Base-by-base conservation (phyloP, 2,797 vertebrate species). In the Melanotaenia parkinsoni region DNA sequence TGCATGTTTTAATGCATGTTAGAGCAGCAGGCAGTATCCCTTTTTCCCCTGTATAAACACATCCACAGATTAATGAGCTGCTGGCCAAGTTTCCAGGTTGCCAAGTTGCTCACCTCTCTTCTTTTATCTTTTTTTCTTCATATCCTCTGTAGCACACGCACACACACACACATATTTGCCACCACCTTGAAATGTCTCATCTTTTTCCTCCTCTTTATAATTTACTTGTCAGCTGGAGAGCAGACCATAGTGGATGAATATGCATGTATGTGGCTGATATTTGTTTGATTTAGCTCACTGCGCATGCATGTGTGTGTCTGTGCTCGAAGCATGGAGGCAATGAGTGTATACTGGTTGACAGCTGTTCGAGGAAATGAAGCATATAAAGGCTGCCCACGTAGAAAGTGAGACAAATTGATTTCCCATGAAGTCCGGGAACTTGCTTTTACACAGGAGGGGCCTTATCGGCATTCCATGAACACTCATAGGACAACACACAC, bases 401-500 rank as follows among this genome's bases (percentile, higher is more conserved):
- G 68, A 86, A 79, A 82, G 75, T 59, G 5, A 61, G 66, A 85
- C 81, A 92, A 91, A 93, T 91, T 88, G 88, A 93, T 92, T 94
- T 93, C 65, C 86, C 81, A 80, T 88, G 82, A 91, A 92, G 76
- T 84, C 67, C 28, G 7, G 54, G 81, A 76, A 76, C 80, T 61
- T 57, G 58, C 57, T 88, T 86, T 85, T 74, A 77, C 58, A 64
- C 16, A 11, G 14, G n/a, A 56, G 20, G 61, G 59, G 22, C 47
- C 77, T 87, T 85, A 88, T 90, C 77, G 26, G 71, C 16, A 37
- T 59, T 73, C 56, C 76, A 80, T 54, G 78, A 62, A 76, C 74
- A 71, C 38, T 38, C 13, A 16, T 40, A 40, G 38, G 38, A 40
- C 38, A 40, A 67, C 24, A 40, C 58, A 64, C 67, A 70, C 32